phyloP scores from a whole-genome alignment of 2,888 invertebrate genomes.

The Brenthis daphne region DNA sequence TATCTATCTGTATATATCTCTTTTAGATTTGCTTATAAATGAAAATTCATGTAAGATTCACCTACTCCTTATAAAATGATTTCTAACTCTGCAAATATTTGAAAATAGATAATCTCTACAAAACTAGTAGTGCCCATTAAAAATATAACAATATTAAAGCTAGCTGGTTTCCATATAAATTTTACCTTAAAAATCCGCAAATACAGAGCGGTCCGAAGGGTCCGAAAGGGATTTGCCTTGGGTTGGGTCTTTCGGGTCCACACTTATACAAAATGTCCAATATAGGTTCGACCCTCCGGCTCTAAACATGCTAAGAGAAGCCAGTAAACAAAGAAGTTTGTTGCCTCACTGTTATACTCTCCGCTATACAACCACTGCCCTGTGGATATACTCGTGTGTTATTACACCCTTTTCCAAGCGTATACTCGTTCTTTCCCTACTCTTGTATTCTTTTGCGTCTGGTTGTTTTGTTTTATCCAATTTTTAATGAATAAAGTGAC shows the following conservation, averaged over 20 bases:
- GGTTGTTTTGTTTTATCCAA: no score
- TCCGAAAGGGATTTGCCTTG: constrained; percentile 80
- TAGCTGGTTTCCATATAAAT: constrained; percentile 69
- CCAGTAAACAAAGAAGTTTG: constrained; percentile 78
- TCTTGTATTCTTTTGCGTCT: no score
- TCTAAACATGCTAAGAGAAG: constrained; percentile 64
- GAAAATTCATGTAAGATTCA: no score
- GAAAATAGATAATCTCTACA: constrained; percentile 2
- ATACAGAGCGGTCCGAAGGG: constrained; percentile 80
- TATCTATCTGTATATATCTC: no score
- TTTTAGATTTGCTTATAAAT: no score
- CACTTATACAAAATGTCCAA: constrained; percentile 82
- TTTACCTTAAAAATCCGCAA: constrained; percentile 82
- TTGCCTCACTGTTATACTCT: constrained; percentile 59
- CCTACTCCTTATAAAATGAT: not conserved
- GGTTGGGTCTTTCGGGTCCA: constrained; percentile 65
- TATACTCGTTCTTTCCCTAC: no score
- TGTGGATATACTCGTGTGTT: constrained; percentile 24
- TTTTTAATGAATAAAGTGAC: no score
- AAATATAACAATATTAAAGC: constrained; percentile 49
- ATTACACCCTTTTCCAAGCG: not conserved
- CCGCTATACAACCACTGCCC: constrained; percentile 50
- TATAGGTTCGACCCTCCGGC: constrained; percentile 64
- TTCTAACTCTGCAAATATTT: not conserved
- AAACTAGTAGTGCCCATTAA: constrained; percentile 41